These are phyloP conservation scores for Epinephelus fuscoguttatus DNA, from an alignment of 2,113 vertebrate genomes.

Conservation along the genomic window DNA sequence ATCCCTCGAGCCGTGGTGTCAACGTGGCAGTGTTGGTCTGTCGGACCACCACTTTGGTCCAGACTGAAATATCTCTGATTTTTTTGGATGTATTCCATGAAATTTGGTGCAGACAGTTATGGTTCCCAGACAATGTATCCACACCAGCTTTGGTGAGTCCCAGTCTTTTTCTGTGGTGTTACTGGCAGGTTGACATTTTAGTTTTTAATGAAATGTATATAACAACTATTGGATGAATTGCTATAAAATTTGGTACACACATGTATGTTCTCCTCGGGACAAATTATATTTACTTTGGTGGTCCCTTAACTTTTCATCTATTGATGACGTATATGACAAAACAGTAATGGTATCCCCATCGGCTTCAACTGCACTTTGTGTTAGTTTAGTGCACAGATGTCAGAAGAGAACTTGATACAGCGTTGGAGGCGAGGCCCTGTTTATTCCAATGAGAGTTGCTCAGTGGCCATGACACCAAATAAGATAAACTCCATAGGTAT, in stretches of 20 bases:
- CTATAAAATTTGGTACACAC: neutral
- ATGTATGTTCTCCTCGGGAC: neutral
- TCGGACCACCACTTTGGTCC: neutral
- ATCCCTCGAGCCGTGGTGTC: neutral
- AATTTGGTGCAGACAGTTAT: neutral
- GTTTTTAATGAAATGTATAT: neutral
- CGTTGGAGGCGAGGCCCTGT: too few relatives aligned
- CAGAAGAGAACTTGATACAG: too few relatives aligned
- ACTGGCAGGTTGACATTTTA: too few relatives aligned
- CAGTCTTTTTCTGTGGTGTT: too few relatives aligned
- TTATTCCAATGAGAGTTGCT: too few relatives aligned
- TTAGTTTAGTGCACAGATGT: too few relatives aligned
- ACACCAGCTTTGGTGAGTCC: too few relatives aligned
- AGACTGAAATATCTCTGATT: neutral
- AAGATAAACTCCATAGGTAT: too few relatives aligned
- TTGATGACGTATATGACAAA: neutral
- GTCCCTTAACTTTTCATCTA: neutral
- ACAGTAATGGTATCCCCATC: neutral
- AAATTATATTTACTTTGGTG: neutral
- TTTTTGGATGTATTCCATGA: neutral
- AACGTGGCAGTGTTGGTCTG: neutral
- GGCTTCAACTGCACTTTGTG: neutral
- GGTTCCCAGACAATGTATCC: too few relatives aligned
- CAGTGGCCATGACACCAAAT: too few relatives aligned
- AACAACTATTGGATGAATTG: neutral